phyloP scores from a whole-genome alignment of 2,888 invertebrate genomes.

The Lycophotia porphyrea region DNA sequence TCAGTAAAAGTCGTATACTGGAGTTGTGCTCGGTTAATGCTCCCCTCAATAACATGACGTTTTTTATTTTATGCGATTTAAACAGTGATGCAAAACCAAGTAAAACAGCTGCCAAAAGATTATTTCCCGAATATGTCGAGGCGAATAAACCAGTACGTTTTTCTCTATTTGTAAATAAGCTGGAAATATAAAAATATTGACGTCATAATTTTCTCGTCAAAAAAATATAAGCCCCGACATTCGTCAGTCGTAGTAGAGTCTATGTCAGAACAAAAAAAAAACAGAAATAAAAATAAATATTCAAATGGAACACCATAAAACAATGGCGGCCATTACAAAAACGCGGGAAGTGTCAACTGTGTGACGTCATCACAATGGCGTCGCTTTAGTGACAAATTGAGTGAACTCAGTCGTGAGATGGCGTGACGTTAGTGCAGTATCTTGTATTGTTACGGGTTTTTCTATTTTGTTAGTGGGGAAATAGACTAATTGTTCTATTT shows the following conservation, averaged over 20 bases:
- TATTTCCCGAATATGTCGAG: background rate
- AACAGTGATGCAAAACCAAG: background rate
- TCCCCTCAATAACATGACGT: background rate
- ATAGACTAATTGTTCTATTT: background rate
- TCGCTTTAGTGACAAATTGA: slow-evolving; percentile 48
- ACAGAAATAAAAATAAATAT: slow-evolving; percentile 27
- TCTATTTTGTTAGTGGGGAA: slow-evolving; percentile 3
- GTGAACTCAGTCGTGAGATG: slow-evolving; percentile 44
- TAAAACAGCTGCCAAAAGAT: background rate
- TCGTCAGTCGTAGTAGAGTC: background rate
- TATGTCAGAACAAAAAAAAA: slow-evolving; percentile 12
- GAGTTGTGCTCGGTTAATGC: background rate
- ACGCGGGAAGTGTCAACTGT: slow-evolving; percentile 50
- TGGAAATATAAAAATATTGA: background rate
- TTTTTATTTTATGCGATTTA: background rate
- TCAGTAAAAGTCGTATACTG: background rate
- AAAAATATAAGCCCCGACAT: slow-evolving; percentile 11
- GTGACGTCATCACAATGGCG: slow-evolving; percentile 53
- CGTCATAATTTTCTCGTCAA: background rate
- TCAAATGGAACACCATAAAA: slow-evolving; percentile 50
- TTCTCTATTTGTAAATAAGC: background rate
- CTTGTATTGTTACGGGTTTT: slow-evolving; percentile 20
- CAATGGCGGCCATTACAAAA: slow-evolving; percentile 53
- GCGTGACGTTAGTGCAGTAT: slow-evolving; percentile 4
- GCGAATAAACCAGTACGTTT: background rate